phyloP scores from a whole-genome alignment of 1,140 invertebrate species.

The Bombus confusus region DNA sequence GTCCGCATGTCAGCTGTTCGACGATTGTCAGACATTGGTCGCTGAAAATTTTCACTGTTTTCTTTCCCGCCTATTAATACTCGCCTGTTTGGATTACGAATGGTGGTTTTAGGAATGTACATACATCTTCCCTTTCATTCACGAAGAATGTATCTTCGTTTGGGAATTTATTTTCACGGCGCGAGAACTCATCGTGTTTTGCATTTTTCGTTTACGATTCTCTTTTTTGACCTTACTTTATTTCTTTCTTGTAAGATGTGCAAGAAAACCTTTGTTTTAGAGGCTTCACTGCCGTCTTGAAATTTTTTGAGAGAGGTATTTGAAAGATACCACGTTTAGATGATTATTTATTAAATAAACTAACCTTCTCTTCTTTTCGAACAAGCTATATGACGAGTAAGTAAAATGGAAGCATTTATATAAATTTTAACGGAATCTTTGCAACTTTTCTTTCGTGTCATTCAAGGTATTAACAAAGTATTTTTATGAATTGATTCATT shows the following conservation, averaged over 20 bases:
- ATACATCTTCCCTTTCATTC: conserved; percentile 57
- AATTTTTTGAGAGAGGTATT: background rate
- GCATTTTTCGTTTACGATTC: background rate
- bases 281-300: background rate
- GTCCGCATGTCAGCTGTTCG: conserved; percentile 48
- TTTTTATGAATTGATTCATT: too few species aligned
- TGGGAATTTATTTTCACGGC: conserved; percentile 45
- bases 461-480: too few species aligned
- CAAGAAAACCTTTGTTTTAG: background rate
- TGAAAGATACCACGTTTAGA: background rate
- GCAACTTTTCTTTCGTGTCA: too few species aligned
- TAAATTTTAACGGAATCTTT: too few species aligned
- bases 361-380: background rate
- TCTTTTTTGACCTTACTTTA: background rate
- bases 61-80: conserved; percentile 64
- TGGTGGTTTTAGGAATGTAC: conserved; percentile 59
- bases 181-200: background rate
- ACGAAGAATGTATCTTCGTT: conserved; percentile 40
- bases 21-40: conserved; percentile 60
- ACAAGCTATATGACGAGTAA: too few species aligned
- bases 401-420: too few species aligned
- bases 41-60: conserved; percentile 66
- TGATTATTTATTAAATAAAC: background rate
- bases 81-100: conserved; percentile 64
- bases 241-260: background rate